These are phyloP conservation scores for Callorhinus ursinus DNA, from an alignment of 2,113 vertebrate genomes.

Conservation along the genomic window DNA sequence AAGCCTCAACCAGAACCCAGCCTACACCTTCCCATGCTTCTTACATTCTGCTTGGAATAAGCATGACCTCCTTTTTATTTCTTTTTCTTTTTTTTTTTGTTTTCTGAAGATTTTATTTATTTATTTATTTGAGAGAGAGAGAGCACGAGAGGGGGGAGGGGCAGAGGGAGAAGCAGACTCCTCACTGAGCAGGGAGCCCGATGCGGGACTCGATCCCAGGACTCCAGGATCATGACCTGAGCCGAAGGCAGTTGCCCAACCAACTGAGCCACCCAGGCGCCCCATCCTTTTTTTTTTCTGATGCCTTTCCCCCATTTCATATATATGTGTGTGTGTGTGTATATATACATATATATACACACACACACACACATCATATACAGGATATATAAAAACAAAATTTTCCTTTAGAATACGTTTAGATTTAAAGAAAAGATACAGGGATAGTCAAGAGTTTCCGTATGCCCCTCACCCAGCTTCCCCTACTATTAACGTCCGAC, in stretches of 20 bases:
- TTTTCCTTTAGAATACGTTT: neutral
- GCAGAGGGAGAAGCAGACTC: too few relatives aligned
- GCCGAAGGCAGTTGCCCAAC: too few relatives aligned
- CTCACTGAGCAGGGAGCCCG: too few relatives aligned
- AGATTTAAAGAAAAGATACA: neutral
- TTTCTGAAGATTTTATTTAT: too few relatives aligned
- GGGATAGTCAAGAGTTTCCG: neutral
- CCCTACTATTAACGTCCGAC: neutral
- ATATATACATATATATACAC: neutral
- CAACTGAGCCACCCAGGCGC: too few relatives aligned
- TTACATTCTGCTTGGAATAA: neutral
- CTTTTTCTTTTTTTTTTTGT: too few relatives aligned
- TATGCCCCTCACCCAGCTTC: neutral
- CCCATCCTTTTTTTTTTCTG: neutral
- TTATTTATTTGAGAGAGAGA: too few relatives aligned
- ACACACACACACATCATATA: neutral
- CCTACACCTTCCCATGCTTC: neutral
- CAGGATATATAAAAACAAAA: neutral
- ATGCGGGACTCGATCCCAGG: too few relatives aligned
- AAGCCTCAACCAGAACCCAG: neutral
- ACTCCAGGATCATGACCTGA: too few relatives aligned
- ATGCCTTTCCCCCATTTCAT: neutral
- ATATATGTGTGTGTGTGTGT: neutral
- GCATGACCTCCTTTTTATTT: neutral
- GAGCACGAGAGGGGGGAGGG: too few relatives aligned